Evolutionary conservation across 2,113 vertebrate species (phyloP), one percentile per base, ranked within the genome.

Genomic region (Orthonyx spaldingii): DNA sequence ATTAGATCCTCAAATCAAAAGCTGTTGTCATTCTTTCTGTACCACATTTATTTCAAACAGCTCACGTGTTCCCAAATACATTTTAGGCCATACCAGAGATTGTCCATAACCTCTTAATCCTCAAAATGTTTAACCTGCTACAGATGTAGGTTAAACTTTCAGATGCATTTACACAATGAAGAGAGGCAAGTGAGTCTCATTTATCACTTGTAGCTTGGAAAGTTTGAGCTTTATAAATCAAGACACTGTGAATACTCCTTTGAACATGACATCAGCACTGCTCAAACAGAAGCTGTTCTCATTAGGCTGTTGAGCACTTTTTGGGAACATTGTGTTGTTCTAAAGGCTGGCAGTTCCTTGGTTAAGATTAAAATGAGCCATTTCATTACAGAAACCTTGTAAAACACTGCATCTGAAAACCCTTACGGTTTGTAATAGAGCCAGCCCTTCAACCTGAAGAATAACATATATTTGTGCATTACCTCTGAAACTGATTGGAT

Each of bases 311-410:
- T 32, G 28, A 59, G 35, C n/a, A 37, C 33, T 84, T 96, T 87
- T 95, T 49, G 79, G 93, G 69, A 94, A 88, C 50, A 56, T 30
- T 74, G 9, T n/a, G 57, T 76, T 96, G 41, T 92, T 80, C 57
- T 42, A 68, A 94, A 94, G 57, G 46, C 39, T 89, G 82, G 41
- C 75, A 77, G 42, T 28, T 78, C 70, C 72, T 37, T 2, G 1
- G 78, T 92, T 94, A 93, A 95, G 90, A 95, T 83, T 85, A 85
- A 96, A 97, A 92, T 20, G 42, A 94, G 85, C 24, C 35, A 39
- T 90, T 95, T 91, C 56, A 84, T 87, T 94, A 69, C 56, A 56
- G 59, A 84, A 93, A 83, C 14, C 46, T 46, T 72, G 35, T 42
- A 56, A 91, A 26, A 59, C 44, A 55, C 69, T 47, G 68, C 30